Evolutionary conservation across 2,888 invertebrate species (phyloP).

Genomic region (Dione juno): DNA sequence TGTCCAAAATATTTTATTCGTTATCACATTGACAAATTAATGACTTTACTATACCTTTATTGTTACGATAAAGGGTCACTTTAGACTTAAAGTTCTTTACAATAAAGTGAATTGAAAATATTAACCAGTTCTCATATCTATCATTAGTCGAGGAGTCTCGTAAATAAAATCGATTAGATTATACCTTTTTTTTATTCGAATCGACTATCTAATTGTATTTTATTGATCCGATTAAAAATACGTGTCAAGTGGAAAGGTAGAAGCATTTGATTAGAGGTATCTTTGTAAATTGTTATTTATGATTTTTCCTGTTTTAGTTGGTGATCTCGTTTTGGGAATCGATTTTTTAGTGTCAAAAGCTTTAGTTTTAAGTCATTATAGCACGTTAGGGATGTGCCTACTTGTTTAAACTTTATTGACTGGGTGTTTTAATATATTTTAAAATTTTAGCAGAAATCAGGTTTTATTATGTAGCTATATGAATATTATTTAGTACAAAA

Average conservation of each 20-base stretch:
- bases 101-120: conserved; percentile 11
- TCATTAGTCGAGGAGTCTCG: conserved; percentile 40
- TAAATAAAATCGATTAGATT: conserved; percentile 50
- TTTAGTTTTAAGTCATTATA: too few species aligned
- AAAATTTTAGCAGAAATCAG: too few species aligned
- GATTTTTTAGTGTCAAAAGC: background rate
- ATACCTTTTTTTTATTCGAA: conserved; percentile 46
- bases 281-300: conserved; percentile 35
- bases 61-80: conserved; percentile 17
- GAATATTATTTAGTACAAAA: too few species aligned
- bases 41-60: conserved; percentile 19
- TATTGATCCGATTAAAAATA: conserved; percentile 51
- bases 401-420: too few species aligned
- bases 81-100: background rate
- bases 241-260: conserved; percentile 42
- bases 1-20: background rate
- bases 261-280: conserved; percentile 44
- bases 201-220: conserved; percentile 55
- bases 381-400: too few species aligned
- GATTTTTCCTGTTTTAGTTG: background rate
- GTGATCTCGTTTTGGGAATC: background rate
- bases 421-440: too few species aligned
- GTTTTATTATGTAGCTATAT: too few species aligned
- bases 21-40: conserved; percentile 32
- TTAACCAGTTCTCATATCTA: conserved; percentile 31